Base-by-base conservation (phyloP, 2,797 vertebrate species). In the Platyrinchus mystaceus region DNA sequence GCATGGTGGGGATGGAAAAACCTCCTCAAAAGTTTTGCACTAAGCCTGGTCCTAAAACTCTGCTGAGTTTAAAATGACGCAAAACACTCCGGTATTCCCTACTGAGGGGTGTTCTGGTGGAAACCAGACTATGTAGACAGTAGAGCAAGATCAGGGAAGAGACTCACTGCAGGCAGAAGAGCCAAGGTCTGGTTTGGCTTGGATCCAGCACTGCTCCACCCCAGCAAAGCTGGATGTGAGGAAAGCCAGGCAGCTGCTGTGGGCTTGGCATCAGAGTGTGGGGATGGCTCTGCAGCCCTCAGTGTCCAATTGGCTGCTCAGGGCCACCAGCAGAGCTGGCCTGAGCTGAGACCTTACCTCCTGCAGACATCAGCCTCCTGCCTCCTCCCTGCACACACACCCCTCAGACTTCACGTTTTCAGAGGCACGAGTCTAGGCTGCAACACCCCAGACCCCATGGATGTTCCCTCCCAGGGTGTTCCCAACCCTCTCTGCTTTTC, bases 381-480 rank as follows among this genome's bases (percentile, higher is more conserved):
- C 43, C 41, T 37, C 53, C 53, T 50, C 66, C 47, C 79, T 6
- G 2, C 3, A 7, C 2, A 2, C 12, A 52, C 12, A 15, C 30
- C 21, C 55, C 30, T 23, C 30, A 32, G 39, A 43, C 39, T 32
- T 17, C 0, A 1, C 3, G 22, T 36, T 28, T 21, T 32, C 22
- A 32, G 27, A 84, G 59, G 58, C 36, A 46, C 5, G 36, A 52
- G 20, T n/a, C 52, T 2, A 73, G 80, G 52, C 14, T 7, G 1
- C 47, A n/a, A 6, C 11, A 20, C 7, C 17, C 47, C 66, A 50
- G n/a, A 18, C 2, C 14, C 49, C 30, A 9, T 5, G 2, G 3
- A 5, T 0, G 0, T 7, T 37, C 36, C 41, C 22, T 59, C 41
- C 32, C 6, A 1, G 26, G 18, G 14, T 58, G 12, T 16, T 52